Percentiles rank a stretch among this genome's conserved stretches.
Conservation (phyloP, 2,113 vertebrate genomes). For the Petrocephalus microphthalmus region DNA sequence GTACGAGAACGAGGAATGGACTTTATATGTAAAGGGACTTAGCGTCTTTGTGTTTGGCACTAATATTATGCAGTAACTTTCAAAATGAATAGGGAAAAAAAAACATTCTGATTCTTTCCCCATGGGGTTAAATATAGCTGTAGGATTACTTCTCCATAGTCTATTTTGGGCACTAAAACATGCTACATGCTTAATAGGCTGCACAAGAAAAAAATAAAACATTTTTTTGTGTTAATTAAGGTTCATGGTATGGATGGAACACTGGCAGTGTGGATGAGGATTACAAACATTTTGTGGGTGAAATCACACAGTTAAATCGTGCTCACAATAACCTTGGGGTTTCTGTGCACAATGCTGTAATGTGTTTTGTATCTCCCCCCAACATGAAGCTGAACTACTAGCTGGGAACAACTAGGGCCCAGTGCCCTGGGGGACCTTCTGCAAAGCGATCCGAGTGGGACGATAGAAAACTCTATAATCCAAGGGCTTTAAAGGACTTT, state of each 20-base stretch:
- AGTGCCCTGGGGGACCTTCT: background rate
- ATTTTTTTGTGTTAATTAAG: background rate
- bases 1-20: background rate
- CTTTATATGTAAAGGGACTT: conserved; percentile 19
- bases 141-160: conserved; percentile 33
- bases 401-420: background rate
- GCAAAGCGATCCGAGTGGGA: background rate
- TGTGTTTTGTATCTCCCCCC: background rate
- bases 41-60: conserved; percentile 16
- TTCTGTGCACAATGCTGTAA: background rate
- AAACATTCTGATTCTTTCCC: conserved; percentile 26
- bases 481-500: conserved; percentile 13
- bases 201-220: background rate
- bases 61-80: conserved; percentile 28
- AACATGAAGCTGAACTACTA: background rate
- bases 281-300: background rate
- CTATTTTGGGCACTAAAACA: conserved; percentile 29
- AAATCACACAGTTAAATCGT: background rate
- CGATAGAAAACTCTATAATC: background rate
- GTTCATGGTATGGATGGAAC: background rate
- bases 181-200: conserved; percentile 26
- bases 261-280: background rate
- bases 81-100: conserved; percentile 22
- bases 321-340: background rate
- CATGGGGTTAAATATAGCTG: conserved; percentile 36